A percentile compares a stretch with the other conserved stretches of the same genome.
Evolutionary conservation across 2,888 invertebrate species (phyloP).

Genomic region (Drosophila tripunctata): DNA sequence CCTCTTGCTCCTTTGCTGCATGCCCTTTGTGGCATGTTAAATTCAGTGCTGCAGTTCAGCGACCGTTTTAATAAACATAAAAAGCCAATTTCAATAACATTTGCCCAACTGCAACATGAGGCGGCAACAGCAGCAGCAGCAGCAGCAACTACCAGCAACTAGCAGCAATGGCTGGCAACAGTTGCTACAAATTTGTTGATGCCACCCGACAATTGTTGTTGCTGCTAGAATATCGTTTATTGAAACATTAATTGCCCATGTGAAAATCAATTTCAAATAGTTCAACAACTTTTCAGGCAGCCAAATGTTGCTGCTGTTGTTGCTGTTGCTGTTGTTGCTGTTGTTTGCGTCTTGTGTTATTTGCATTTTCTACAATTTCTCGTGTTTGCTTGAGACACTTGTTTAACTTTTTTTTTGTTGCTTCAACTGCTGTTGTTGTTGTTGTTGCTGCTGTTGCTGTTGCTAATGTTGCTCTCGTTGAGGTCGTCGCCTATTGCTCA

Average conservation of each 20-base stretch:
- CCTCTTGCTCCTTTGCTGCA: too few species aligned
- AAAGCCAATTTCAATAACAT: conserved; percentile 81
- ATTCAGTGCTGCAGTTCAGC: conserved; percentile 43
- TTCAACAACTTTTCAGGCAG: conserved; percentile 59
- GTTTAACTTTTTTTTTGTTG: conserved; percentile 38
- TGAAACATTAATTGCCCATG: conserved; percentile 82
- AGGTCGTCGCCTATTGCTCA: conserved; percentile 57
- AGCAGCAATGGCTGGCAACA: conserved; percentile 33
- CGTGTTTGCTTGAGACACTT: conserved; percentile 56
- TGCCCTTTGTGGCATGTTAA: too few species aligned
- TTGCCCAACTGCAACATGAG: conserved; percentile 67
- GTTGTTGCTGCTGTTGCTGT: background rate
- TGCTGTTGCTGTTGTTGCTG: conserved; percentile 17
- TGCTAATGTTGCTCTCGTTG: conserved; percentile 28
- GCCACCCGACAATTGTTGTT: conserved; percentile 21
- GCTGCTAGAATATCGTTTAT: conserved; percentile 77
- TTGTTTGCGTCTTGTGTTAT: conserved; percentile 20
- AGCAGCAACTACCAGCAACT: conserved; percentile 20
- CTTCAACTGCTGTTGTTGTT: conserved; percentile 3
- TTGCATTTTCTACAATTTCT: conserved; percentile 49
- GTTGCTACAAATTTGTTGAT: conserved; percentile 60
- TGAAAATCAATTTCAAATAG: conserved; percentile 73
- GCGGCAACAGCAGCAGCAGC: conserved; percentile 55
- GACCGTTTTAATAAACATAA: conserved; percentile 76
- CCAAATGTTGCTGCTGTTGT: conserved; percentile 9